Evolutionary conservation across 2,113 vertebrate genomes (phyloP), one percentile per base, ranked within the genome.

Genomic region (Hippoglossus stenolepis): DNA sequence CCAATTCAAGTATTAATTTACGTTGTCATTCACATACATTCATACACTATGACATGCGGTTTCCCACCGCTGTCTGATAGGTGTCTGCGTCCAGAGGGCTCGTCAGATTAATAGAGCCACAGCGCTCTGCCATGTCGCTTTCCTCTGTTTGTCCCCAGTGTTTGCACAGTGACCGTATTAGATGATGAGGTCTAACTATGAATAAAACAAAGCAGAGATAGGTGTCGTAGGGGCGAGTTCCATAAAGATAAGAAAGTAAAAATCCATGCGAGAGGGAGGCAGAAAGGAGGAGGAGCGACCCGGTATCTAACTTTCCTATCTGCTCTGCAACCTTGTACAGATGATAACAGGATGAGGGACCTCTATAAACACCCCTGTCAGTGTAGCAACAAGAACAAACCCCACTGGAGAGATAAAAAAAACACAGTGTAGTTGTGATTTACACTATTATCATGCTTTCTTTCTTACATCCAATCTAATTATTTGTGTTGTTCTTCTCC

Each of bases 271-370:
- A 40, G 45, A 20, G n/a, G 53, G 54, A 35, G 62, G 51, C 17
- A 38, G 66, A 17, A 59, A 17, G 53, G 57, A 71, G n/a, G 20
- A 43, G 45, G n/a, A 60, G 47, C 35, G 45, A 70, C 77, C 13
- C 4, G 67, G 49, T 74, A 83, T 79, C 80, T 51, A 67, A 80
- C 64, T 67, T 43, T 76, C 59, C 65, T 62, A 85, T 82, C 49
- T 77, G 63, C 58, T 17, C 65, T 58, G 65, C 56, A 79, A 70
- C 56, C 23, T 24, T 70, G 57, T 47, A 74, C 20, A 49, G 77
- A 87, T 80, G 75, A 85, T 35, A 72, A 43, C 62, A 43, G 47
- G 47, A 79, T 17, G 20, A 13, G 49, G 23, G 40, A 73, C 49
- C 58, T 76, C 65, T 70, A 47, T 57, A 75, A 53, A 78, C 60